Evolutionary conservation across 2,888 invertebrate species (phyloP).

Genomic region (Lagria hirta): DNA sequence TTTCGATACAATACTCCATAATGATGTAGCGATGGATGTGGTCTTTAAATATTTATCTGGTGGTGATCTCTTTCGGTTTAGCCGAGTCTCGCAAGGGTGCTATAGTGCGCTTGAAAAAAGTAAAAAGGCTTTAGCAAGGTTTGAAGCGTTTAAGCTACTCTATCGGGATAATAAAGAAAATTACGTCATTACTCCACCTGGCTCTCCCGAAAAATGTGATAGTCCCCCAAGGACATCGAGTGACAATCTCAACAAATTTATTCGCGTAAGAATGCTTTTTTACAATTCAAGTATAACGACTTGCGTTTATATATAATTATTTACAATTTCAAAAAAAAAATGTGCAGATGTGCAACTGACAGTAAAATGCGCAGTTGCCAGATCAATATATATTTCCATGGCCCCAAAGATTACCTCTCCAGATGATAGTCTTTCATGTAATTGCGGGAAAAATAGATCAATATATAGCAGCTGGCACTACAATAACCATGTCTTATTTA

Average conservation of each 20-base stretch:
- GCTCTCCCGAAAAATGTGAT: slow-evolving; percentile 38
- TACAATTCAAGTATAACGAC: too few relatives aligned
- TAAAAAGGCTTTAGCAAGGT: slow-evolving; percentile 31
- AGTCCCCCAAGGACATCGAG: slow-evolving; percentile 26
- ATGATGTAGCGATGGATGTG: slow-evolving; percentile 38
- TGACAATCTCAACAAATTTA: slow-evolving; percentile 35
- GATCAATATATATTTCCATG: too few relatives aligned
- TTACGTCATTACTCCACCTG: slow-evolving; percentile 44
- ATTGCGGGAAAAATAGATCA: too few relatives aligned
- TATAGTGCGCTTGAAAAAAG: slow-evolving; percentile 33
- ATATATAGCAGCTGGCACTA: too few relatives aligned
- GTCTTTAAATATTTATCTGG: slow-evolving; percentile 44
- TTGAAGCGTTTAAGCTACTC: slow-evolving; percentile 27
- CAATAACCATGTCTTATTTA: too few relatives aligned
- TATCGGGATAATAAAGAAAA: slow-evolving; percentile 43
- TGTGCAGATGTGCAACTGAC: too few relatives aligned
- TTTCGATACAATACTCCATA: slow-evolving; percentile 2
- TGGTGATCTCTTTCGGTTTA: slow-evolving; percentile 45
- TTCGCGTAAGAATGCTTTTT: slow-evolving; percentile 29
- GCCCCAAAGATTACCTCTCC: too few relatives aligned
- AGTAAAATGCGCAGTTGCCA: too few relatives aligned
- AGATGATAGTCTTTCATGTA: too few relatives aligned
- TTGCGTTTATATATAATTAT: slow-evolving; percentile 7
- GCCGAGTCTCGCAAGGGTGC: slow-evolving; percentile 38
- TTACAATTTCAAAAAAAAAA: slow-evolving; percentile 7